Evolutionary conservation across 2,113 vertebrate genomes (phyloP).

Genomic region (Paradoxurus hermaphroditus): DNA sequence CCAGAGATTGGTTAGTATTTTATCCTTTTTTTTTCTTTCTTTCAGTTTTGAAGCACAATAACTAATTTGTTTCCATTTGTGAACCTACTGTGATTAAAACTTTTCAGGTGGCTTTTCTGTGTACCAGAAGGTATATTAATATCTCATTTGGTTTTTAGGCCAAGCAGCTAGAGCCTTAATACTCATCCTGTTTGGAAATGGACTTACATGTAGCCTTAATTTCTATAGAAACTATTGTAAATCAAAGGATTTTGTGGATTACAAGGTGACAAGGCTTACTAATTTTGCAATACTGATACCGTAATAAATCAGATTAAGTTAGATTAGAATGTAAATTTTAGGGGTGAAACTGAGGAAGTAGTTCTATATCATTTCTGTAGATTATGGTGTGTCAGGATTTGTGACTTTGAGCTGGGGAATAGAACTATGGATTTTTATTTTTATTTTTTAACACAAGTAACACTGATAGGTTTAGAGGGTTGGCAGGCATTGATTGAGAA

Average conservation of each 20-base stretch:
- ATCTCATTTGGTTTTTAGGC: background rate
- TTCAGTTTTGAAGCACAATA: constrained; percentile 13
- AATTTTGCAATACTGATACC: constrained; percentile 21
- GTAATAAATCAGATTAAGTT: constrained; percentile 5
- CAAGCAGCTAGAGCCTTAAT: background rate
- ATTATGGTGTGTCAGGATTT: background rate
- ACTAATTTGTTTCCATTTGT: constrained; percentile 50
- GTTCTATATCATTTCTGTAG: background rate
- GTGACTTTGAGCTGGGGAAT: background rate
- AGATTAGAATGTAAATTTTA: constrained; percentile 30
- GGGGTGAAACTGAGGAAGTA: background rate
- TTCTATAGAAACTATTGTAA: constrained; percentile 40
- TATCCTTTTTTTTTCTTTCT: background rate
- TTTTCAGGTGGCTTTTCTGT: constrained; percentile 49
- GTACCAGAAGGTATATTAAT: background rate
- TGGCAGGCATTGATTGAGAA: constrained; percentile 1
- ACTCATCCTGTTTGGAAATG: constrained; percentile 12
- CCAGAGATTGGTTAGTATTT: constrained; percentile 93
- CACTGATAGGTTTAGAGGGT: background rate
- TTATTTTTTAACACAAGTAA: background rate
- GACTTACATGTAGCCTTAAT: background rate
- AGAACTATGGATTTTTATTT: background rate
- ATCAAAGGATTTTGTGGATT: constrained; percentile 46
- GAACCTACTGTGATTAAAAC: constrained; percentile 25
- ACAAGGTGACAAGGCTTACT: background rate